Percentiles rank a stretch among this genome's conserved stretches.
Evolutionary conservation across 2,888 invertebrate species (phyloP).

Genomic region (Dendrolimus houi): DNA sequence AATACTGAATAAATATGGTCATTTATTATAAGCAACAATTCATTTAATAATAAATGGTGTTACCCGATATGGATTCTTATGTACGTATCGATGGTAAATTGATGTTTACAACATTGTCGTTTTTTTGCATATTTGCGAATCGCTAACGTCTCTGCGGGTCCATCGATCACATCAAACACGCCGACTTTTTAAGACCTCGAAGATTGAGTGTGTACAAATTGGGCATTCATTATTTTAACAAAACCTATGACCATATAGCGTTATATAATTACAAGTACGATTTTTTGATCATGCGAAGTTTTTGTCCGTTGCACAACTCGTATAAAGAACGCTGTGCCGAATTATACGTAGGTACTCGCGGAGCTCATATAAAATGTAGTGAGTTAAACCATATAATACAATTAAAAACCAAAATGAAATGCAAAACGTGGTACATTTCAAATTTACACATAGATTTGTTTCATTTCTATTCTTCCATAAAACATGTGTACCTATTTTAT

Average conservation of each 20-base stretch:
- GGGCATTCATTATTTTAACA: conserved; percentile 59
- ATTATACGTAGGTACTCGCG: not conserved
- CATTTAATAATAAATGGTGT: conserved; percentile 23
- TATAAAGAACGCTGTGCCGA: conserved; percentile 10
- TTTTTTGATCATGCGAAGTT: conserved; percentile 37
- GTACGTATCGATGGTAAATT: conserved; percentile 20
- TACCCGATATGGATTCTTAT: conserved; percentile 20
- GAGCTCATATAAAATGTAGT: conserved; percentile 14
- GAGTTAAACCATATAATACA: not conserved
- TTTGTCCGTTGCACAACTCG: conserved; percentile 31
- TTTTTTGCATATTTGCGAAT: conserved; percentile 52
- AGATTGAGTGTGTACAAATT: conserved; percentile 48
- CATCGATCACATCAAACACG: conserved; percentile 48
- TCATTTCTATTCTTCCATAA: too few relatives aligned
- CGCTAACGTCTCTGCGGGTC: conserved; percentile 43
- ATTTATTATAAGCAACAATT: conserved; percentile 24
- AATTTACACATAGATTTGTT: too few relatives aligned
- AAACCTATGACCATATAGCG: conserved; percentile 50
- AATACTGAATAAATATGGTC: conserved; percentile 16
- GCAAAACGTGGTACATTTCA: too few relatives aligned
- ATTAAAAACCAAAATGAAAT: too few relatives aligned
- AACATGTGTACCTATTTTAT: too few relatives aligned
- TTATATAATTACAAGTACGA: conserved; percentile 47
- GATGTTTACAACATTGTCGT: conserved; percentile 43
- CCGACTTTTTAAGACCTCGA: conserved; percentile 61